Percentiles rank a stretch among this genome's conserved stretches.
phyloP scores from a whole-genome alignment of 2,113 vertebrate species.

The Tursiops truncatus region DNA sequence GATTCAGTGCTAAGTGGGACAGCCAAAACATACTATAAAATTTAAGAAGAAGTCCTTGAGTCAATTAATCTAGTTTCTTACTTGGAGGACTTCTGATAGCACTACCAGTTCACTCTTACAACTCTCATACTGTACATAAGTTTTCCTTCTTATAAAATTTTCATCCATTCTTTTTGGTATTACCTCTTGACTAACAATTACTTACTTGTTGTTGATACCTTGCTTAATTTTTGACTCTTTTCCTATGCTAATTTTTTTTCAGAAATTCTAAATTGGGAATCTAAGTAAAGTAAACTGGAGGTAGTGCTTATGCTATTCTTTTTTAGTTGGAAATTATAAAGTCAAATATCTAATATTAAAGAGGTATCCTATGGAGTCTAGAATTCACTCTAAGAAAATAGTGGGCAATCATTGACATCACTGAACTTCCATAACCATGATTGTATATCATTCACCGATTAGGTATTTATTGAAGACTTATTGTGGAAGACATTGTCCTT shows the following conservation, averaged over 20 bases:
- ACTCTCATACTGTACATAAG: neutral
- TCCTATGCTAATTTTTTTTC: neutral
- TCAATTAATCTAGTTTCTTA: neutral
- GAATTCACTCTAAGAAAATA: neutral
- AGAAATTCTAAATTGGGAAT: constrained; percentile 1
- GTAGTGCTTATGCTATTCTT: neutral
- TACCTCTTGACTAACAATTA: neutral
- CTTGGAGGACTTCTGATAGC: neutral
- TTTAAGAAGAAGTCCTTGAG: neutral
- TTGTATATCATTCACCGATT: neutral
- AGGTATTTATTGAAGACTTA: neutral
- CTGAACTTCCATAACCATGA: neutral
- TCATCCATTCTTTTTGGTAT: neutral
- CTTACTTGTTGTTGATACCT: neutral
- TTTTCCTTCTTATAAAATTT: neutral
- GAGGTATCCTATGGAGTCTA: neutral
- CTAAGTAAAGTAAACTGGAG: neutral
- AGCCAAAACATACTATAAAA: neutral
- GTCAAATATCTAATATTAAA: neutral
- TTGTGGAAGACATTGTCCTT: neutral
- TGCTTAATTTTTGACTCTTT: neutral
- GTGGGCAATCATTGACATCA: neutral
- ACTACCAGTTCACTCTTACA: neutral
- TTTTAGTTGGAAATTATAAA: neutral
- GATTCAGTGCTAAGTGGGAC: neutral